Base-by-base conservation (phyloP, 2,113 vertebrate genomes). In the Smithornis capensis region DNA sequence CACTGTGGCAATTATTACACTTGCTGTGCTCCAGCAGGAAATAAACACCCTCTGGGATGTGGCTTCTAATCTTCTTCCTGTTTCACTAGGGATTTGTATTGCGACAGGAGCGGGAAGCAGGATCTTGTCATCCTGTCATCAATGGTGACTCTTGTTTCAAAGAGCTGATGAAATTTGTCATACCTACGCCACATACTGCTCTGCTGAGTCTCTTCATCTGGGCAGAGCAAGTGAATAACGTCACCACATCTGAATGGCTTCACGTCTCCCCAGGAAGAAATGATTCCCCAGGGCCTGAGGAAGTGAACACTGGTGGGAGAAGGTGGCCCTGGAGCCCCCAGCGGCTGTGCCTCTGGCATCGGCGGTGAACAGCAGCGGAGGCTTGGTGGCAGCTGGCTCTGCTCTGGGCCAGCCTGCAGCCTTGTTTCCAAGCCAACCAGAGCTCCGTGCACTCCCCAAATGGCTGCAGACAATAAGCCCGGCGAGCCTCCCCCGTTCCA, bases 351-450 rank as follows among this genome's bases (percentile, higher is more conserved):
- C 60, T 35, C 70, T 77, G 2, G 2, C 19, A 33, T 49, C 63
- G 11, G 5, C 1, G 0, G 17, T 45, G 90, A 64, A 23, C 9
- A 63, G 74, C 50, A 47, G 69, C 0, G 0, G 63, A 83, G 84
- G 60, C 17, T 25, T 53, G 57, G 56, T 31, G 52, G 77, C 92
- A 76, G 85, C 70, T 47, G 37, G 31, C 49, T 91, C n/a, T 90
- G 57, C 81, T 85, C 82, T 50, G 92, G 85, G 94, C 82, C 82
- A 69, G 84, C 64, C 87, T 95, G 87, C 94, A 93, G 90, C 74
- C 70, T 83, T 87, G 90, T 92, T 96, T 92, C 92, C 92, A 88
- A 95, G 95, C 95, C 96, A 95, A 83, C 92, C 45, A 0, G 63
- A 90, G 88, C 69, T 75, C 67, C 1, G 9, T 9, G 10, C 4